These are phyloP conservation scores for Ophiothrix spiculata DNA, from an alignment of 35 echinoderm and acorn worm genomes.

Conservation along the genomic window DNA sequence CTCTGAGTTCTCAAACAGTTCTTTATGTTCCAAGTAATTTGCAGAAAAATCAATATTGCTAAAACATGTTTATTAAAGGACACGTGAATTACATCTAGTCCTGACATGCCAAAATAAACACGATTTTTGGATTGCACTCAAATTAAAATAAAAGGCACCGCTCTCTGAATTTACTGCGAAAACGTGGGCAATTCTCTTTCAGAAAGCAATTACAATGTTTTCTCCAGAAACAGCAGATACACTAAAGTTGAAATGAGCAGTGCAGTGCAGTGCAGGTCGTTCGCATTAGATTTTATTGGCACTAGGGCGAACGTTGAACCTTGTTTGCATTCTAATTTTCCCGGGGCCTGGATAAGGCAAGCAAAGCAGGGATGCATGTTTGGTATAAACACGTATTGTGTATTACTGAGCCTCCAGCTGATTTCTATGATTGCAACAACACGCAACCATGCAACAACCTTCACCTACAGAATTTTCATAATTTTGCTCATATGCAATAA, in stretches of 20 bases:
- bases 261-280: conserved; percentile 13
- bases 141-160: not conserved
- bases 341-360: not conserved
- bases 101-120: not conserved
- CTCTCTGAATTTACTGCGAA: not conserved
- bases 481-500: too few species aligned
- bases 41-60: too few species aligned
- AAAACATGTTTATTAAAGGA: too few species aligned
- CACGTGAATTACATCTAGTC: too few species aligned
- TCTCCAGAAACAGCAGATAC: not conserved
- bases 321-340: not conserved
- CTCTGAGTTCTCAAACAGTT: too few species aligned
- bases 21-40: too few species aligned
- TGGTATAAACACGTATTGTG: not conserved
- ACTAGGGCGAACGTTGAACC: conserved; percentile 1
- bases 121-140: not conserved
- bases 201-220: not conserved
- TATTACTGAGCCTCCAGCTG: not conserved
- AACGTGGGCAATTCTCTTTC: not conserved
- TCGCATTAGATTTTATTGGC: conserved; percentile 8
- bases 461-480: too few species aligned
- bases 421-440: too few species aligned
- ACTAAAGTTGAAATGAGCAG: not conserved
- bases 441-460: too few species aligned
- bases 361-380: not conserved